Evolutionary conservation across 53 echinoderm and acorn worm species (phyloP), one percentile per base, ranked within the genome.

Genomic region (Holothuria scabra): DNA sequence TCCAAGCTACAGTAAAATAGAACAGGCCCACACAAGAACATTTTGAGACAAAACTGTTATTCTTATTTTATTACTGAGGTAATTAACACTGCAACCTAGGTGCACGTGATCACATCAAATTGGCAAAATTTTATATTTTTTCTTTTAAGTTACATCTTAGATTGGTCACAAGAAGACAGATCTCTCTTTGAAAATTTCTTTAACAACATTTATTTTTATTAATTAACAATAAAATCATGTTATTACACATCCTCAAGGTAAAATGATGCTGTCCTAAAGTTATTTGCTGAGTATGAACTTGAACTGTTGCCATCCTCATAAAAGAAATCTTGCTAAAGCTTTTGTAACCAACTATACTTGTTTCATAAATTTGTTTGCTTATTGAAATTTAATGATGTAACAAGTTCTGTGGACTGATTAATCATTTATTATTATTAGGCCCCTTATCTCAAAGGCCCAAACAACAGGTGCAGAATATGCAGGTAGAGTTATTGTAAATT

Each of bases 21-120:
- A 65, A 65, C 23, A 65, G 28, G 65, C 28, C 28, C 32, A 31
- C 10, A 68, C 5, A 38, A 68, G 20, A 68, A 33, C 34, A 35
- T 64, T n/a, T 6, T 1, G 26, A 28, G 32, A 31, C 68, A 35
- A 33, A 68, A n/a, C 32, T n/a, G 30, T 68, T 35, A 32, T 31
- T 68, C 29, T 35, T 33, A 31, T 12, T 68, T n/a, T 16, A 28
- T 33, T 19, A 29, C n/a, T 35, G 5, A 68, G 33, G 30, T 29
- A 33, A 31, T 38, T 12, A 31, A n/a, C 37, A 68, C 69, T 21
- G 69, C 69, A 69, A 22, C 41, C 69, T 14, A 22, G 34, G 69
- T 33, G 31, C 69, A 32, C 16, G 33, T 69, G 37, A 38, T 33
- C 69, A 69, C 69, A 69, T 69, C 69, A 69, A 69, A 41, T 41